phyloP scores from a whole-genome alignment of 2,113 vertebrate genomes.

The Bos javanicus region DNA sequence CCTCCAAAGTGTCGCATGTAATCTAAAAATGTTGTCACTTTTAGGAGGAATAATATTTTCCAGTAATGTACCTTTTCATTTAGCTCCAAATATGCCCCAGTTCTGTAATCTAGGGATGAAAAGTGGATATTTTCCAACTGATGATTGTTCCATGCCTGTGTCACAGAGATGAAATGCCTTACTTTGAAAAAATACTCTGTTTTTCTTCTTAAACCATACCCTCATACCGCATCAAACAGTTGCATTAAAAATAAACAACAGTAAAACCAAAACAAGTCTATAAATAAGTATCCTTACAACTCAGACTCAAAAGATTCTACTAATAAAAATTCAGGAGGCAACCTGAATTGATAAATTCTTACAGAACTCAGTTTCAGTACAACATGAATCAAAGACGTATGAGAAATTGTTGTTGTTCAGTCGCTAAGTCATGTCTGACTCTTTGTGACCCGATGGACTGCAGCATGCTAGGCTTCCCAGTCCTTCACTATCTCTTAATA shows the following conservation, averaged over 20 bases:
- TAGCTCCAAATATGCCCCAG: not conserved
- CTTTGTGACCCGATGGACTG: not conserved
- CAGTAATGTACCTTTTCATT: not conserved
- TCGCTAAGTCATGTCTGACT: not conserved
- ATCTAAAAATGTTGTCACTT: not conserved
- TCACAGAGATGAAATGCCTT: not conserved
- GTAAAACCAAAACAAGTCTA: not conserved
- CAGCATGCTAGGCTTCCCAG: not conserved
- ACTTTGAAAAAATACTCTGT: not conserved
- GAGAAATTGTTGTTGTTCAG: not conserved
- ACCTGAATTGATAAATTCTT: not conserved
- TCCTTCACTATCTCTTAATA: not conserved
- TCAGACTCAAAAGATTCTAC: not conserved
- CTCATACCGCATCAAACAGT: not conserved
- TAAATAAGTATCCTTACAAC: not conserved
- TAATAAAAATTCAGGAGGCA: not conserved
- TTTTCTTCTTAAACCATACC: not conserved
- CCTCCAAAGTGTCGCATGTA: not conserved
- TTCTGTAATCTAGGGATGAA: not conserved
- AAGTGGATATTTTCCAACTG: not conserved
- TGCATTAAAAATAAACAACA: not conserved
- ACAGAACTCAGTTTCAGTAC: not conserved
- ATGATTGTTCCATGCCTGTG: not conserved
- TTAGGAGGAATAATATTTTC: not conserved
- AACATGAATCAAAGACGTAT: not conserved